Base-by-base conservation (phyloP, 1,140 invertebrate species). In the Melipona quadrifasciata region DNA sequence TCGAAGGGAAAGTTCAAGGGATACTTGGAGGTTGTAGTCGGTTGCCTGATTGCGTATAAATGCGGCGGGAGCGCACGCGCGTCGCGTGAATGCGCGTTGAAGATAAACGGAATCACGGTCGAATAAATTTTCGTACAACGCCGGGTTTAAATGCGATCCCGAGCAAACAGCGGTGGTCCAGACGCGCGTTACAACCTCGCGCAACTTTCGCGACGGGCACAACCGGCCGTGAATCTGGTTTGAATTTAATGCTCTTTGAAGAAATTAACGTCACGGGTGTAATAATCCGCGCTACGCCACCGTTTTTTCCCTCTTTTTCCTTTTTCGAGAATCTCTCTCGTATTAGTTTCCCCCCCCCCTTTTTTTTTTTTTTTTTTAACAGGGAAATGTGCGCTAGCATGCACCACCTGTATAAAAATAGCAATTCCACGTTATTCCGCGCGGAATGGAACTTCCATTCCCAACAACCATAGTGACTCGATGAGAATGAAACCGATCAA, bases 21-120 rank as follows among this genome's bases (percentile, higher is more conserved):
- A 53, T 16, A 4, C 10, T 53, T 14, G 16, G 16, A 31, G 14
- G 31, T 53, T 55, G 27, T 74, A 6, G 31, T 57, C 24, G 72
- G 27, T 34, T 74, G 24, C 34, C 53, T 14, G 11, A 31, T 74
- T 11, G 53, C 12, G 5, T 3, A 31, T 74, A 34, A 57, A 31
- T 24, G 31, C 31, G 2, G 31, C 31, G 31, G 1, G 53, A 17
- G 27, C 39, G 39, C 6, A 0, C 39, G 39, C 39, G 39, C 39
- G 39, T 47, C 8, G 39, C 8, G 72, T 27, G 24, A 74, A 74
- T 55, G 12, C 72, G 27, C 21, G 72, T 55, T 21, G 53, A 74
- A 55, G 72, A 74, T 74, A 74, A 74, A 74, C 53, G 24, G 72
- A 24, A 34, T 57, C 53, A 74, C 72, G 51, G 72, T 55, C 51